phyloP scores from a whole-genome alignment of 1,140 invertebrate species.

The Aphaenogaster ashmeadi region DNA sequence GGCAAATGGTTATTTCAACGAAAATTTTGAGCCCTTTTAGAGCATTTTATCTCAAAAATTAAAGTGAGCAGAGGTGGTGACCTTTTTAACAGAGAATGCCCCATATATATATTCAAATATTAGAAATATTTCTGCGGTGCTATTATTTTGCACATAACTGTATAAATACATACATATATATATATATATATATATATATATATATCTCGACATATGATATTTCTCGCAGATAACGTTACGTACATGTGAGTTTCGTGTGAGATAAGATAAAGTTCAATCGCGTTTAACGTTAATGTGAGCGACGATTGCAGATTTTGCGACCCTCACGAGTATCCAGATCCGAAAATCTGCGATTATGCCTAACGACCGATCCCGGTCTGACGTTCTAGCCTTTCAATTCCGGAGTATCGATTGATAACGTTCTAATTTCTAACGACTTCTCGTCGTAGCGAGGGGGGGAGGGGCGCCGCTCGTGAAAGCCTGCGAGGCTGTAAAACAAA shows the following conservation, averaged over 20 bases:
- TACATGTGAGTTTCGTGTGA: neutral
- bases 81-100: too few relatives aligned
- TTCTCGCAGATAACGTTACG: neutral
- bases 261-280: conserved; percentile 4
- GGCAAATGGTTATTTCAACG: too few relatives aligned
- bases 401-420: conserved; percentile 14
- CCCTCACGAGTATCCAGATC: neutral
- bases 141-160: too few relatives aligned
- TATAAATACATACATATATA: too few relatives aligned
- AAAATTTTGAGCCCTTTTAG: too few relatives aligned
- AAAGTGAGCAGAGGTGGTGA: too few relatives aligned
- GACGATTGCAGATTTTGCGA: neutral
- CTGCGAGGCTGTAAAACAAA: conserved; percentile 71
- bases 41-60: too few relatives aligned
- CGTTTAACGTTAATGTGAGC: neutral
- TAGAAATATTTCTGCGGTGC: too few relatives aligned
- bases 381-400: neutral
- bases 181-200: neutral
- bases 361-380: neutral
- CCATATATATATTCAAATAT: neutral
- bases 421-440: conserved; percentile 51
- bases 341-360: neutral
- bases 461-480: neutral
- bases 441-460: neutral
- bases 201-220: neutral